Base-by-base conservation (phyloP, 2,888 invertebrate species). In the Microplitis deprimator region DNA sequence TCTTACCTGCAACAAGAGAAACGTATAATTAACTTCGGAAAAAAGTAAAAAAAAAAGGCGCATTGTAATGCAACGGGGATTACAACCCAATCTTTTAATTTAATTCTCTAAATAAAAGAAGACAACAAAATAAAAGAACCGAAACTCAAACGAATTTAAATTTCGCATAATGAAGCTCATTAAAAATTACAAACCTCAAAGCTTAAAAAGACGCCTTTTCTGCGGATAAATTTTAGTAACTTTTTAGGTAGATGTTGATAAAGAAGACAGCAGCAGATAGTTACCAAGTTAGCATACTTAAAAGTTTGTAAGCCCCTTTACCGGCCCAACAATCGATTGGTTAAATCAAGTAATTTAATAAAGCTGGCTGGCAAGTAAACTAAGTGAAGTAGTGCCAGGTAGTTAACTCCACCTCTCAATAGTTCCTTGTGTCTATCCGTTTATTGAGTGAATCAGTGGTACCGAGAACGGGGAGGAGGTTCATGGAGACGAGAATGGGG, bases 1-100 rank as follows among this genome's bases (percentile, higher is more conserved):
- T 77, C 85, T 87, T 87, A 87, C 87, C 87, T 87, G 86, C 50
- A 87, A 87, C 83, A 82, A 82, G 80, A 82, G 80, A 82, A 82
- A 79, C 75, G 72, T 77, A 78, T 65, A 79, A 82, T 82, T 81
- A 81, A 79, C 73, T 77, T 59, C 13, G 61, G 16, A 39, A 62
- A 68, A 73, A 75, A 17, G 71, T 71, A 73, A 77, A 64, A 73
- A 64, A 73, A 40, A 70, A 29, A 73, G 3, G 6, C 13, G 6
- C 40, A 79, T 72, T 76, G 75, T 69, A 73, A 77, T 73, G 59
- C 39, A 59, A 76, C 20, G 65, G 40, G 64, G 67, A 60, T 40
- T 60, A 72, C n/a, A 75, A 50, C 8, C 50, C 29, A 29, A 29
- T 29, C 38, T 29, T 38, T 65, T 65, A 65, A 29, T 20, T 38